Base-by-base conservation (phyloP, 2,797 vertebrate species). In the Halcyon leucocephala region DNA sequence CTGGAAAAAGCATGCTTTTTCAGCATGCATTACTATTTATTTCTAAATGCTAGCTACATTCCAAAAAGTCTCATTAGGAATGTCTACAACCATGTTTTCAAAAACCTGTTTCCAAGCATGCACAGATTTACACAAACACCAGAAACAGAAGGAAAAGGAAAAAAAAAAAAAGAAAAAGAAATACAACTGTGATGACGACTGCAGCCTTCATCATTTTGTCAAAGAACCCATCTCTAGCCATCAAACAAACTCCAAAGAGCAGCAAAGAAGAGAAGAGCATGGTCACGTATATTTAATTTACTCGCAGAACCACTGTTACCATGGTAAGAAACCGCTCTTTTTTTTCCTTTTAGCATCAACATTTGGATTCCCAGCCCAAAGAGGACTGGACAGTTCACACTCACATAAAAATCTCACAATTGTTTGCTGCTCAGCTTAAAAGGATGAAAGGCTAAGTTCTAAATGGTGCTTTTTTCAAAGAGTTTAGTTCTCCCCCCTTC, bases 21-120 rank as follows among this genome's bases (percentile, higher is more conserved):
- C 60, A 91, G 67, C 31, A n/a, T 79, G 37, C 19, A 7, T 37
- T 54, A 18, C 24, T 46, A 16, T 49, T 86, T 82, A 91, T 51
- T 70, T 14, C 70, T 72, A 87, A 74, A 65, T 79, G 76, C n/a
- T 37, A 86, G 60, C 84, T 65, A 71, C 79, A 62, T 94, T 95
- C 86, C 81, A 86, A 82, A 92, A 71, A 93, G 74, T 61, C 58
- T 84, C 70, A 44, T 79, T 82, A 93, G 54, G 62, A 95, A 89
- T 58, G 71, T 28, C 78, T 62, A 49, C 67, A 89, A 94, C 88
- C 46, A 74, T 65, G 57, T 78, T 92, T 92, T 74, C 80, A 72
- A 76, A 90, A 82, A 39, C 61, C 76, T 48, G 70, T 58, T 81
- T 79, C 81, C 84, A 89, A 69, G 74, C 39, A 22, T 51, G 82